phyloP scores from a whole-genome alignment of 2,113 vertebrate species.

The Etheostoma spectabile region DNA sequence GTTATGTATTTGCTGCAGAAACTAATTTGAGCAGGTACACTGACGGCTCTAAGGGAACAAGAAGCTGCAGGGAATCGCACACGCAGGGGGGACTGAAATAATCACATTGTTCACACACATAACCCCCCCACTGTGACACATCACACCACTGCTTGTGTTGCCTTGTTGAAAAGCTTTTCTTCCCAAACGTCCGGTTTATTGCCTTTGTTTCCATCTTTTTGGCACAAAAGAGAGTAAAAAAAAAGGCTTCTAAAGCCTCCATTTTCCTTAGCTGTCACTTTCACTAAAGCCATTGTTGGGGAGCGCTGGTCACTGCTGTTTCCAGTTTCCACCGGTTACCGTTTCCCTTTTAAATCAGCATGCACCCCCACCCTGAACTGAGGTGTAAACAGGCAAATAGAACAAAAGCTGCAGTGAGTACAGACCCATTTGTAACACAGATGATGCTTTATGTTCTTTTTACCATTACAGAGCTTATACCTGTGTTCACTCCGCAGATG shows the following conservation, averaged over 20 bases:
- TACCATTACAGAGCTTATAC: not conserved
- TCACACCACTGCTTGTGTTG: conserved; percentile 29
- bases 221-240: conserved; percentile 5
- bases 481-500: not conserved
- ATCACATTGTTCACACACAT: conserved; percentile 28
- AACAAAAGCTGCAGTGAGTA: conserved; percentile 45
- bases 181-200: conserved; percentile 34
- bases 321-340: conserved; percentile 72
- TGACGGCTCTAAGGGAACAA: not conserved
- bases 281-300: conserved; percentile 51
- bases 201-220: conserved; percentile 56
- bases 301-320: conserved; percentile 41
- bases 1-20: not conserved
- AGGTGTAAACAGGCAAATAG: conserved; percentile 50
- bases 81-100: conserved; percentile 9
- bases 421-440: conserved; percentile 9
- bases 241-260: conserved; percentile 22
- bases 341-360: conserved; percentile 59
- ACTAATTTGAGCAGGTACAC: not conserved
- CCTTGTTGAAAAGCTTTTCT: conserved; percentile 52
- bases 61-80: not conserved
- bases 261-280: conserved; percentile 13
- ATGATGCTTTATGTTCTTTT: conserved; percentile 11
- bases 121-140: conserved; percentile 46
- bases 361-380: conserved; percentile 24